phyloP scores from a whole-genome alignment of 2,797 vertebrate genomes.

The Sebastes aleutianus region DNA sequence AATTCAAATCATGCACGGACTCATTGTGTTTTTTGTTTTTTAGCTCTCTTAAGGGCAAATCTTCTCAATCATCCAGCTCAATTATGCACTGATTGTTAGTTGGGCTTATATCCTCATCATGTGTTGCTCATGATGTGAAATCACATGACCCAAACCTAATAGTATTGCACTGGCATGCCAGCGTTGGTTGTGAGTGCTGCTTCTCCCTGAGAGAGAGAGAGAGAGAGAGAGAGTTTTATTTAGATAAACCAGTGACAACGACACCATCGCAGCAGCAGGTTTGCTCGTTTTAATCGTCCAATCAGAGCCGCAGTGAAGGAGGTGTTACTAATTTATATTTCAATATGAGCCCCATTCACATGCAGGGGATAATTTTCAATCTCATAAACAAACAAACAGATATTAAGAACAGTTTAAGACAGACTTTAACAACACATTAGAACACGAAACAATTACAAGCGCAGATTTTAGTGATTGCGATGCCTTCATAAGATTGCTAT shows the following conservation, averaged over 20 bases:
- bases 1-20: slow-evolving; percentile 52
- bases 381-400: slow-evolving; percentile 11
- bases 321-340: slow-evolving; percentile 4
- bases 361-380: not conserved
- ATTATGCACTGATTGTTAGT: slow-evolving; percentile 59
- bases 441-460: not conserved
- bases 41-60: slow-evolving; percentile 51
- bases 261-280: slow-evolving; percentile 10
- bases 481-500: not conserved
- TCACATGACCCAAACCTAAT: slow-evolving; percentile 47
- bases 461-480: not conserved
- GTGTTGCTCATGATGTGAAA: slow-evolving; percentile 18
- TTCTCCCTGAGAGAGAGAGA: not conserved
- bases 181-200: not conserved
- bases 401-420: slow-evolving; percentile 7
- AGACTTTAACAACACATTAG: not conserved
- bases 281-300: slow-evolving; percentile 27
- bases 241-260: slow-evolving; percentile 1
- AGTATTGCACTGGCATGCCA: slow-evolving; percentile 3
- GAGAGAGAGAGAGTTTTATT: slow-evolving; percentile 18
- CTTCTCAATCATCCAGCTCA: slow-evolving; percentile 53
- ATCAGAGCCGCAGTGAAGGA: slow-evolving; percentile 8
- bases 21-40: slow-evolving; percentile 41
- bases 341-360: slow-evolving; percentile 5
- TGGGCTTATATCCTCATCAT: slow-evolving; percentile 35